These are phyloP conservation scores for Aphis craccivora DNA, from an alignment of 1,140 invertebrate species.

Conservation along the genomic window DNA sequence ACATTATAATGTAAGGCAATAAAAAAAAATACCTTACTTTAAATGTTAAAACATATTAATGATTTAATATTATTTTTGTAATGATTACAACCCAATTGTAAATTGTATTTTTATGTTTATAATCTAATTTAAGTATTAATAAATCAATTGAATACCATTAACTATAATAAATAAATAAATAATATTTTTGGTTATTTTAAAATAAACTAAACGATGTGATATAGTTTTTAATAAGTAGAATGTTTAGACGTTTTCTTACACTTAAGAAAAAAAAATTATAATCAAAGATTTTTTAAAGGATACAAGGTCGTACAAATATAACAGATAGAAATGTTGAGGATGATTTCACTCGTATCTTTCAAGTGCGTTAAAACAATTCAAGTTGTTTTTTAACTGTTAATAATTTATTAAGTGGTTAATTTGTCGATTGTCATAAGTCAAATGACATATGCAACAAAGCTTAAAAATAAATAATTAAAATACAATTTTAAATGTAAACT, in stretches of 20 bases:
- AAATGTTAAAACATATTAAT: neutral
- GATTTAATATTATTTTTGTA: neutral
- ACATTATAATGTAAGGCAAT: neutral
- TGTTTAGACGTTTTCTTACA: neutral
- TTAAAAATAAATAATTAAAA: neutral
- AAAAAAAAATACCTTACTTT: neutral
- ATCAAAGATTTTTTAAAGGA: neutral
- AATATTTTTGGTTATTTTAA: neutral
- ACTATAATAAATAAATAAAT: neutral
- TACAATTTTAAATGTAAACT: neutral
- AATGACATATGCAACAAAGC: neutral
- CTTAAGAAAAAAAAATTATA: neutral
- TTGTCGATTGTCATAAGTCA: conserved; percentile 2
- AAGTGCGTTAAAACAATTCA: conserved; percentile 2
- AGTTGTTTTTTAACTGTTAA: neutral
- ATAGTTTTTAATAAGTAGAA: neutral
- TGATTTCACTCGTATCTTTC: conserved; percentile 34
- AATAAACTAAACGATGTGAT: neutral
- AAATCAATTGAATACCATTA: neutral
- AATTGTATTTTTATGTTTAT: neutral
- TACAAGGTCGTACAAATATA: conserved; percentile 3
- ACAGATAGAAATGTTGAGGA: neutral
- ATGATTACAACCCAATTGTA: neutral
- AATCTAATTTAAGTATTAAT: neutral
- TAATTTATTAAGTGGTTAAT: conserved; percentile 31